phyloP scores from a whole-genome alignment of 2,797 vertebrate species.

The Arrhamphus sclerolepis region DNA sequence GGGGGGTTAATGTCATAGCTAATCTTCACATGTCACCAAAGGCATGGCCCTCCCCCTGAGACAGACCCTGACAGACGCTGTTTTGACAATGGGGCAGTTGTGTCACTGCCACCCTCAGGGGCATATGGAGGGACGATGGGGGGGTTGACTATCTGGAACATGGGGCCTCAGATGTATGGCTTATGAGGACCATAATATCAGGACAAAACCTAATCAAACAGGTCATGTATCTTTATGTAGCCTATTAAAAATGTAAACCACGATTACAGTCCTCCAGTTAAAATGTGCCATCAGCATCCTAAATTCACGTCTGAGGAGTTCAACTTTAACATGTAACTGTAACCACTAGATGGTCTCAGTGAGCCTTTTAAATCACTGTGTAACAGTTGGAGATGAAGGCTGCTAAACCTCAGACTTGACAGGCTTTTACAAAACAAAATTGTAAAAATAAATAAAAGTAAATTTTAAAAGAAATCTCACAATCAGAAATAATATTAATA shows the following conservation, averaged over 20 bases:
- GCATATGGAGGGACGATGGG: conserved; percentile 28
- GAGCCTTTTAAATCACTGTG: not conserved
- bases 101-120: conserved; percentile 69
- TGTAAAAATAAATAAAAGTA: no score
- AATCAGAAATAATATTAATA: not conserved
- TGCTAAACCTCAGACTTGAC: not conserved
- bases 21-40: conserved; percentile 63
- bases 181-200: not conserved
- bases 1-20: conserved; percentile 68
- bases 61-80: conserved; percentile 65
- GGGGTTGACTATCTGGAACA: conserved; percentile 38
- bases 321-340: not conserved
- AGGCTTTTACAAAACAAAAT: not conserved
- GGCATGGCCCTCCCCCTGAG: conserved; percentile 44
- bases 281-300: not conserved
- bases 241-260: conserved; percentile 22
- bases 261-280: not conserved
- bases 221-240: no score
- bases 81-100: conserved; percentile 77
- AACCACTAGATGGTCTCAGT: conserved; percentile 30
- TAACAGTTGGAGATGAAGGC: not conserved
- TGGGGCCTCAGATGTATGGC: conserved; percentile 9
- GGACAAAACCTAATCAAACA: no score
- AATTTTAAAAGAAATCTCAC: no score
- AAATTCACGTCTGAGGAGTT: not conserved